Evolutionary conservation across 2,113 vertebrate genomes (phyloP).

Genomic region (Semicossyphus pulcher): DNA sequence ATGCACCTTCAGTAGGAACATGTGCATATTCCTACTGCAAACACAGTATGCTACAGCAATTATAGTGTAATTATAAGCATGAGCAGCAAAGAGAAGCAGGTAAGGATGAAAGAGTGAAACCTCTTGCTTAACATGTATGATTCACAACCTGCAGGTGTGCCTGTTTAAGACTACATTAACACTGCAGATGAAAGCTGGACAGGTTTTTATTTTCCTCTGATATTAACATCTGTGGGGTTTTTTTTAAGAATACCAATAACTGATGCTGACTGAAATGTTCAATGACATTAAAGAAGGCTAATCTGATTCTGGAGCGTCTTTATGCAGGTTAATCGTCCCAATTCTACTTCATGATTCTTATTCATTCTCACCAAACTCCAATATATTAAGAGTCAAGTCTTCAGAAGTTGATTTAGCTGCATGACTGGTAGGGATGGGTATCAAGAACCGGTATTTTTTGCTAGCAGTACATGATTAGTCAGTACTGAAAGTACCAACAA

Average conservation of each 20-base stretch:
- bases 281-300: not conserved
- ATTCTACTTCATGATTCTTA: too few species aligned
- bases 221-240: not conserved
- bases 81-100: not conserved
- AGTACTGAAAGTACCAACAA: too few species aligned
- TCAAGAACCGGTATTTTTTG: too few species aligned
- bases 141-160: not conserved
- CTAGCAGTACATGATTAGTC: too few species aligned
- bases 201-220: not conserved
- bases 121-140: not conserved
- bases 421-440: too few species aligned
- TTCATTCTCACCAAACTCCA: too few species aligned
- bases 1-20: not conserved
- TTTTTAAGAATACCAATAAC: too few species aligned
- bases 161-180: conserved; percentile 2
- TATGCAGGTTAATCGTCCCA: too few species aligned
- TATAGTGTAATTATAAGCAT: conserved; percentile 21
- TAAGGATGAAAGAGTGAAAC: not conserved
- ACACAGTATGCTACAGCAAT: conserved; percentile 9
- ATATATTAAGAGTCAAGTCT: too few species aligned
- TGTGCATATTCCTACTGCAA: not conserved
- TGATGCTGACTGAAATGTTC: too few species aligned
- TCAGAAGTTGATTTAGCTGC: too few species aligned
- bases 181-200: not conserved
- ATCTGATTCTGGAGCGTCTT: not conserved